Evolutionary conservation across 2,797 vertebrate species (phyloP), one percentile per base, ranked within the genome.

Genomic region (Periophthalmus magnuspinnatus): DNA sequence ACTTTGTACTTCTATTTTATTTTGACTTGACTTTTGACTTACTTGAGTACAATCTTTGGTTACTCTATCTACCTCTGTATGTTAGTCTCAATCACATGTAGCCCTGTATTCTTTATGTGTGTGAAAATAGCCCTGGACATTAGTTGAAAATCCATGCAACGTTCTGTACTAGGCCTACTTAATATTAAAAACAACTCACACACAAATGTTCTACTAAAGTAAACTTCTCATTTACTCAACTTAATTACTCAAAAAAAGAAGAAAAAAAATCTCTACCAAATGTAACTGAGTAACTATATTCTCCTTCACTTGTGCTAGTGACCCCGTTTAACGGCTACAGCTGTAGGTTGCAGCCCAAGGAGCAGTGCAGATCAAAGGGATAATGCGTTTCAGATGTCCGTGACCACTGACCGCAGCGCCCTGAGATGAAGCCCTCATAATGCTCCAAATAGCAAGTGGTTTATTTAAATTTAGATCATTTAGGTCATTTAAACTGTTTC

Each of bases 241-340:
- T n/a, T n/a, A n/a, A n/a, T n/a, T n/a, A n/a, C n/a, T n/a, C 89
- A 48, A 48, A 16, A 48, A 13, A 10, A 13, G 13, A 16, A 5
- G 17, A 48, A 16, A 48, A 48, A 48, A 14, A 47, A 48, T 7
- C 50, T 21, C 7, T 16, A 3, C 6, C 2, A 21, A 22, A 10
- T 10, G 21, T 55, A 9, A 22, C 2, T 21, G 10, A 55, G 21
- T 22, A 3, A 8, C 22, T 2, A 52, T 52, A 7, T 21, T 6
- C n/a, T 6, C n/a, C n/a, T 22, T 9, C 22, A 21, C n/a, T 21
- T 11, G 52, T 7, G 24, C 56, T 81, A 80, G 77, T 22, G 70
- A 73, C 84, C 89, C 87, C 72, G 67, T 90, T 92, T 89, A 65
- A 58, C 81, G 72, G 33, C 70, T 83, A 86, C 90, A 90, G 89